Conservation (phyloP, 2,888 invertebrate species). For the Pammene fasciana region DNA sequence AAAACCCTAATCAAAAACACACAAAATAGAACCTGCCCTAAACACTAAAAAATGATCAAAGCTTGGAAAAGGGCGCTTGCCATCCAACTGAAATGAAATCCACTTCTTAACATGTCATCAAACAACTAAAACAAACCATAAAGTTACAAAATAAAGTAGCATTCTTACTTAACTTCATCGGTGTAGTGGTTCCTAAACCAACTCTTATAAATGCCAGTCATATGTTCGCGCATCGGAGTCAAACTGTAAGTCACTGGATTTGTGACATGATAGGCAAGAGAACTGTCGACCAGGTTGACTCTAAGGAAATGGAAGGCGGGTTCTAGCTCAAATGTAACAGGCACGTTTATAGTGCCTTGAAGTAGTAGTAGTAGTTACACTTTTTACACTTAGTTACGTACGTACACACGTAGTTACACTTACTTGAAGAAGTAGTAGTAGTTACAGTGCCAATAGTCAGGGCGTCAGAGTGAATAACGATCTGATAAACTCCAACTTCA, state of each 20-base stretch:
- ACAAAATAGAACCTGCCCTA: too few species aligned
- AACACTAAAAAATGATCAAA: too few species aligned
- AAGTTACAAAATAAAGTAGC: neutral
- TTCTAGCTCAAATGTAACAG: conserved; percentile 45
- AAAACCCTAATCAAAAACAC: too few species aligned
- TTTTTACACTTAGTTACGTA: too few species aligned
- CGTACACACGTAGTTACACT: too few species aligned
- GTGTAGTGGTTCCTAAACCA: conserved; percentile 64
- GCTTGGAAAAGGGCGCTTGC: conserved; percentile 89
- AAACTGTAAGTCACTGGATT: conserved; percentile 55
- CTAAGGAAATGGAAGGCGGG: conserved; percentile 60
- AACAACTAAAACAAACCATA: neutral
- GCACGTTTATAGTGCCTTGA: conserved; percentile 56
- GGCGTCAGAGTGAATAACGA: conserved; percentile 65
- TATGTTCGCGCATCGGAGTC: conserved; percentile 61
- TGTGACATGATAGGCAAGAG: conserved; percentile 52
- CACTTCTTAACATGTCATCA: neutral
- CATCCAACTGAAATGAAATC: conserved; percentile 73
- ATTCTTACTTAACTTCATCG: conserved; percentile 56
- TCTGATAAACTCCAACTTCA: conserved; percentile 57
- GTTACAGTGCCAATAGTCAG: conserved; percentile 61
- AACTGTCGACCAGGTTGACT: conserved; percentile 49
- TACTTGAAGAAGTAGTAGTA: too few species aligned
- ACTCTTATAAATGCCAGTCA: conserved; percentile 74
- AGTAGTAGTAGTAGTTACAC: too few species aligned